Evolutionary conservation across 2,797 vertebrate genomes (phyloP), one percentile per base, ranked within the genome.

Genomic region (Brotula barbata): DNA sequence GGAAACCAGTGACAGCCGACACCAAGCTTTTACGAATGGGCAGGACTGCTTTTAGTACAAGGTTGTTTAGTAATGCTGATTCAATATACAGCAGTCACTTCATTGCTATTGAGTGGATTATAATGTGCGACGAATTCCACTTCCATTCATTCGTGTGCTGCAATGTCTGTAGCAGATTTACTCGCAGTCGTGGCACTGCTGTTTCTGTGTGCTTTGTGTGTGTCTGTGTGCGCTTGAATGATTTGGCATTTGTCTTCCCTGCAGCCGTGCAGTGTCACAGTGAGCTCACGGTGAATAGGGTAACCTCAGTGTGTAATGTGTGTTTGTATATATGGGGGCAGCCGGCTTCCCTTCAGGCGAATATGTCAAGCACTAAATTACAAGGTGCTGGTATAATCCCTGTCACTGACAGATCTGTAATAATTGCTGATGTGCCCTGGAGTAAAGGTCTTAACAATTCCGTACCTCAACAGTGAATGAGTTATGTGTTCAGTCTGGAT

Each of bases 181-280:
- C 20, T 47, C 15, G 39, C 58, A 52, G 8, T 70, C 45, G 68
- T 48, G 62, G 28, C 53, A 15, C 22, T 31, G 14, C 8, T 54
- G 11, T 51, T n/a, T 51, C 15, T 47, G 1, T 45, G n/a, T 64
- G 15, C 14, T 41, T 5, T 40, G 21, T 40, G 10, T 51, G 8
- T 70, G 33, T 48, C 39, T 58, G 14, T 62, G 58, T 39, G 37
- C 71, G 58, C 65, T 57, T 70, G 58, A 77, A 58, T 44, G 48
- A 65, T 33, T 57, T 41, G 46, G 53, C 52, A 63, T 75, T 63
- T 58, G 62, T 64, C 50, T 61, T 57, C 45, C 67, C 79, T 56
- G 15, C 56, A 64, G 71, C 49, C 2, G 7, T 31, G 25, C 21
- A 28, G 16, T 33, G 21, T 23, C 43, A 45, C 43, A 45, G 13